Evolutionary conservation across 2,797 vertebrate species (phyloP).

Genomic region (Diplodus sargus): DNA sequence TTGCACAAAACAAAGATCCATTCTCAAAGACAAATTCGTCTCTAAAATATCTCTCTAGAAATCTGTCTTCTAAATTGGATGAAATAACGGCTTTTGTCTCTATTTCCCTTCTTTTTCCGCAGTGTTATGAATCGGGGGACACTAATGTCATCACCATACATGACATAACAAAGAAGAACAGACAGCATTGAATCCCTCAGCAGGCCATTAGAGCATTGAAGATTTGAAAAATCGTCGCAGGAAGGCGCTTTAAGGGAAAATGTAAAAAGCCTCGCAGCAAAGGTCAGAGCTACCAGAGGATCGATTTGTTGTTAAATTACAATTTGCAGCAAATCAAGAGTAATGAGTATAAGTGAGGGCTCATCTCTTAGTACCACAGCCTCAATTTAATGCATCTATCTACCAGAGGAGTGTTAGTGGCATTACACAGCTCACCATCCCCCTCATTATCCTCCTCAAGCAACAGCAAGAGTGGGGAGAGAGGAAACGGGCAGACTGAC

Average conservation of each 20-base stretch:
- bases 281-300: constrained; percentile 72
- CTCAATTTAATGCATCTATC: constrained; percentile 73
- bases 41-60: neutral
- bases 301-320: constrained; percentile 82
- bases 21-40: neutral
- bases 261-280: constrained; percentile 69
- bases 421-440: constrained; percentile 68
- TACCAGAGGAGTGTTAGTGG: constrained; percentile 61
- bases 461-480: constrained; percentile 52
- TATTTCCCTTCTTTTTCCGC: neutral
- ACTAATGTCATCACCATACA: constrained; percentile 33
- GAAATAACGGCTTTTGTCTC: neutral
- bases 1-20: neutral
- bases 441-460: constrained; percentile 72
- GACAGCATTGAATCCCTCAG: constrained; percentile 22
- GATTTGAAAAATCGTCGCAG: constrained; percentile 49
- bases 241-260: constrained; percentile 64
- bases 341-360: constrained; percentile 74
- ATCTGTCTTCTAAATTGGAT: neutral
- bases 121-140: constrained; percentile 30
- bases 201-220: constrained; percentile 44
- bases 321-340: constrained; percentile 81
- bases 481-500: constrained; percentile 63
- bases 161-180: constrained; percentile 38
- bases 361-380: constrained; percentile 66